A percentile compares a stretch with the other conserved stretches of the same genome.
Conservation (phyloP, 2,888 invertebrate genomes). For the Eubasilissa splendida region DNA sequence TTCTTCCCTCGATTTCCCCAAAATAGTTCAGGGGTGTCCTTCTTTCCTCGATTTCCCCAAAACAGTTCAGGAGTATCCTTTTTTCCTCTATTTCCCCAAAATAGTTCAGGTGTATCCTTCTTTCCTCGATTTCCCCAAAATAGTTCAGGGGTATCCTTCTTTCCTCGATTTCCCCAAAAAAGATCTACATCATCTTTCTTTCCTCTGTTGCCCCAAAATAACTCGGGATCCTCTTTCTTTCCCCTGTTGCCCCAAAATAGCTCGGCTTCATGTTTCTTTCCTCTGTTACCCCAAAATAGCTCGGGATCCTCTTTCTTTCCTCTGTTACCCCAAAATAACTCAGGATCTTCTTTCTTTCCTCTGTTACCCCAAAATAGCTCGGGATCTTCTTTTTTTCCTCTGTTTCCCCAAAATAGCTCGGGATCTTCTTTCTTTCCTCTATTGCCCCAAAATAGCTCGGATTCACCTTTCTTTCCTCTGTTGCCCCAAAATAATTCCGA, state of each 20-base stretch:
- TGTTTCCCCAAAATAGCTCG: background rate
- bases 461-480: slow-evolving; percentile 62
- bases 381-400: slow-evolving; percentile 39
- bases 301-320: slow-evolving; percentile 60
- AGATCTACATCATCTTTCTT: slow-evolving; percentile 62
- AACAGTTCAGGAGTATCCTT: slow-evolving; percentile 58
- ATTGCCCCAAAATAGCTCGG: slow-evolving; percentile 62
- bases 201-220: slow-evolving; percentile 59
- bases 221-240: slow-evolving; percentile 53
- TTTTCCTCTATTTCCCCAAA: slow-evolving; percentile 62
- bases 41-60: slow-evolving; percentile 59
- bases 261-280: slow-evolving; percentile 61
- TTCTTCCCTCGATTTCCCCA: slow-evolving; percentile 55
- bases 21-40: slow-evolving; percentile 55
- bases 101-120: slow-evolving; percentile 62
- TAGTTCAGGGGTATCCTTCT: slow-evolving; percentile 29
- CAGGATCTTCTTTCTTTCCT: slow-evolving; percentile 57
- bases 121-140: slow-evolving; percentile 44
- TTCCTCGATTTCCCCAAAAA: slow-evolving; percentile 63
- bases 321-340: slow-evolving; percentile 53
- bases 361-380: slow-evolving; percentile 60
- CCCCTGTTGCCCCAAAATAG: slow-evolving; percentile 64
- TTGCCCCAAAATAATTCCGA: slow-evolving; percentile 59
- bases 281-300: slow-evolving; percentile 63
- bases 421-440: slow-evolving; percentile 59